Conservation (phyloP, 2,888 invertebrate species). For the Oscheius sp. region DNA sequence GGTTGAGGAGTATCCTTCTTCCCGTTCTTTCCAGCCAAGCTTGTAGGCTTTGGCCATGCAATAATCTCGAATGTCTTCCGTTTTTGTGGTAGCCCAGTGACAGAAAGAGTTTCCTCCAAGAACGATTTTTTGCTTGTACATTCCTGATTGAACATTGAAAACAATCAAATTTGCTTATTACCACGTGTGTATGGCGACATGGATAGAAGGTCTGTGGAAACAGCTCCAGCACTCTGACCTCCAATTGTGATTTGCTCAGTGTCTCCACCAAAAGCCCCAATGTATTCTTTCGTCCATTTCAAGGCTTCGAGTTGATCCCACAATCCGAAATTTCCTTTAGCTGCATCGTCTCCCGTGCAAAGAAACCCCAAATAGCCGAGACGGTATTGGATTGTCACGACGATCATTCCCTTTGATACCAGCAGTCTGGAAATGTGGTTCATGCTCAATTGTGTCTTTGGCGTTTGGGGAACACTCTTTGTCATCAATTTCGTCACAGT, state of each 20-base stretch:
- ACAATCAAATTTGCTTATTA: constrained; percentile 5
- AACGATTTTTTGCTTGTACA: constrained; percentile 66
- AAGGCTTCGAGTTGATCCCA: constrained; percentile 58
- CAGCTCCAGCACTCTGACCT: constrained; percentile 69
- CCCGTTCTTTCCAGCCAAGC: constrained; percentile 62
- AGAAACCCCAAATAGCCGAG: constrained; percentile 70
- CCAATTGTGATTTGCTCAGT: constrained; percentile 62
- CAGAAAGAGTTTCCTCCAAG: constrained; percentile 68
- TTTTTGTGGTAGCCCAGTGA: constrained; percentile 62
- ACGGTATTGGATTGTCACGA: constrained; percentile 70
- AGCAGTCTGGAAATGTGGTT: constrained; percentile 52
- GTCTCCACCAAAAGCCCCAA: constrained; percentile 65
- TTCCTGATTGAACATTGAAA: constrained; percentile 43
- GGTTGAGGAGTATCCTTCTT: constrained; percentile 47
- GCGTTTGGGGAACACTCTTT: constrained; percentile 18
- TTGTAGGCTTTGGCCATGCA: constrained; percentile 62
- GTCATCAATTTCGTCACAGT: constrained; percentile 31
- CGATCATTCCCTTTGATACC: constrained; percentile 63
- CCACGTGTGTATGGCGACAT: constrained; percentile 63
- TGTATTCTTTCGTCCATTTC: constrained; percentile 64
- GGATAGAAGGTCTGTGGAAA: constrained; percentile 63
- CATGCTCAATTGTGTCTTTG: background rate
- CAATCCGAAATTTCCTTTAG: constrained; percentile 56
- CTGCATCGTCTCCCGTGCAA: constrained; percentile 62
- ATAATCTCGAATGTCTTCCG: constrained; percentile 55